Evolutionary conservation across 1,140 invertebrate species (phyloP), one percentile per base, ranked within the genome.

Genomic region (Sminthurinus signatus): DNA sequence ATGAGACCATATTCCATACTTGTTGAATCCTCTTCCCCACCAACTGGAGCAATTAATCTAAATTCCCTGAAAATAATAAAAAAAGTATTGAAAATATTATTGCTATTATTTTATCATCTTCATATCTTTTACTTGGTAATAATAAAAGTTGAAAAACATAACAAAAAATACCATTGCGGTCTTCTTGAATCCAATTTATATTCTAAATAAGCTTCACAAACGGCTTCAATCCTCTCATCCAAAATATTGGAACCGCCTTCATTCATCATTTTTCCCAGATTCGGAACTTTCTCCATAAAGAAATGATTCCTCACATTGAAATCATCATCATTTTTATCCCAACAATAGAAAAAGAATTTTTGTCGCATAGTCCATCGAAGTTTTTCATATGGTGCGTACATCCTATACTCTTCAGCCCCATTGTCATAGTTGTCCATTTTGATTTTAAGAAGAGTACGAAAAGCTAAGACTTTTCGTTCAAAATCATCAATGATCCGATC

Each of bases 161-260:
- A n/a, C n/a, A n/a, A n/a, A n/a, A n/a, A n/a, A n/a, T n/a, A n/a
- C 66, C 66, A 68, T 46, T 68, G 66, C 10, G 66, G 66, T 50
- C 50, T 55, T 8, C 14, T 15, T 2, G n/a, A 21, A 43, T 43
- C 51, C 31, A 68, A 46, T 46, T 39, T 60, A 43, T 46, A 55
- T 5, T 56, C 59, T 29, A 68, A 56, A 31, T 63, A 64, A 17
- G 59, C 44, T 57, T 64, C 61, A 46, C 62, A 64, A n/a, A 68
- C 46, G 5, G 56, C 27, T 61, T 61, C 60, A 25, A 64, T 57
- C 62, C 57, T 43, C n/a, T 54, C 57, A 23, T 68, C 60, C 17
- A 68, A 44, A 48, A 42, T 51, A 21, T 64, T 54, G n/a, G n/a
- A n/a, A n/a, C n/a, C n/a, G 31, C 54, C 58, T 50, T 52, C 39